Evolutionary conservation across 2,888 invertebrate species (phyloP), one percentile per base, ranked within the genome.

Genomic region (Eupeodes luniger): DNA sequence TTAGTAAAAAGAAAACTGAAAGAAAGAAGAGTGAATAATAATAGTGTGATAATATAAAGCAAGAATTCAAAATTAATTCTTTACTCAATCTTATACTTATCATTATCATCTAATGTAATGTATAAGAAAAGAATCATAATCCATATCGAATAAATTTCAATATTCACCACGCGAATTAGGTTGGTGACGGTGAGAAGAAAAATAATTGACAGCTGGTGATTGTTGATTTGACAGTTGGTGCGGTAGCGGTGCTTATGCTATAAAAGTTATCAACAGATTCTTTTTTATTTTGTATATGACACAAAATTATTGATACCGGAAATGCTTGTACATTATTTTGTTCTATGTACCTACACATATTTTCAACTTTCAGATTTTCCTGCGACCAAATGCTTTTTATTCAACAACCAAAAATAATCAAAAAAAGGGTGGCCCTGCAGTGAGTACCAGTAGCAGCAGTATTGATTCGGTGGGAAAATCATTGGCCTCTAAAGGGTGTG

Each of bases 401-500:
- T 91, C 91, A 40, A 93, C 93, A 40, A 40, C 6, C 92, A 93
- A 89, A 27, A 75, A 40, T 49, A 19, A 55, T 34, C 67, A 74
- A 70, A 91, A 92, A 70, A 91, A 92, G 90, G 93, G 80, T 87
- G 93, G 91, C 92, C 92, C 91, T 92, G 94, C 92, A 47, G 91
- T 92, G 76, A 92, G 92, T 87, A 93, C 94, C 40, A 40, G 40
- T 40, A 40, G 6, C 83, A 93, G 93, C 83, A 93, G 93, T 91
- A 91, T 95, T 89, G 93, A 94, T 81, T 93, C 96, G 53, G 94
- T 95, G 83, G 95, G 95, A 69, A 94, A 96, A 92, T 96, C 96
- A 67, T 93, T 96, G 91, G 95, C 96, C 89, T 94, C 96, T 47
- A 95, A 96, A 95, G 96, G 96, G 96, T 96, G 94, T 93, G 93